Percentiles rank a stretch among this genome's conserved stretches.
Evolutionary conservation across 2,888 invertebrate genomes (phyloP).

Genomic region (Allophyes oxyacanthae): DNA sequence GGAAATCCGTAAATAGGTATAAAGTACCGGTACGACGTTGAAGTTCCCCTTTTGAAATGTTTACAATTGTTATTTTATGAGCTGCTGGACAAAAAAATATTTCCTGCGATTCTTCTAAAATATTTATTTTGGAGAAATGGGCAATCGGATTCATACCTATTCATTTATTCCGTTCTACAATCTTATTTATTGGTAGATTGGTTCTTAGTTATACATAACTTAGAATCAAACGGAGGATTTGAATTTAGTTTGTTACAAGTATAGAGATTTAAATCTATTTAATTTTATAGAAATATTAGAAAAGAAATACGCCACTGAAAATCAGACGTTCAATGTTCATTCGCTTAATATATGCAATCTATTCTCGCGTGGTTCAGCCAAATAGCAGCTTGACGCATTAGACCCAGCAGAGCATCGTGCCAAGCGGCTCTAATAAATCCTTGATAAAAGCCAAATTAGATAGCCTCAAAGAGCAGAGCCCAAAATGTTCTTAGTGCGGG

Average conservation of each 20-base stretch:
- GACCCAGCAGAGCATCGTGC: slow-evolving; percentile 23
- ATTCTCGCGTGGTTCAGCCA: slow-evolving; percentile 17
- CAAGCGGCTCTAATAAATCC: slow-evolving; percentile 47
- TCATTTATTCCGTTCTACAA: no score
- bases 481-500: slow-evolving; percentile 2
- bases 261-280: no score
- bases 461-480: slow-evolving; percentile 30
- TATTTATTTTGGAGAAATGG: no score
- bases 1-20: slow-evolving; percentile 58
- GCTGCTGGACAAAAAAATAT: slow-evolving; percentile 21
- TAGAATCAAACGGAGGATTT: no score
- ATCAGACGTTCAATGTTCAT: neutral
- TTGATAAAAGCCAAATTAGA: slow-evolving; percentile 44
- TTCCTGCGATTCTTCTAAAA: no score
- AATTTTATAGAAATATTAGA: no score
- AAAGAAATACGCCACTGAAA: no score
- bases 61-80: slow-evolving; percentile 52
- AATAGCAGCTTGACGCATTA: slow-evolving; percentile 37
- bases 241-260: no score
- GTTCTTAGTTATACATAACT: no score
- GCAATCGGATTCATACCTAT: no score
- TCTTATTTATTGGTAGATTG: no score
- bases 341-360: slow-evolving; percentile 2
- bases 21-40: slow-evolving; percentile 42
- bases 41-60: slow-evolving; percentile 45